A percentile compares a stretch with the other conserved stretches of the same genome.
These are phyloP conservation scores for Parasteatoda tepidariorum DNA, from an alignment of 1,140 invertebrate genomes.

Conservation along the genomic window DNA sequence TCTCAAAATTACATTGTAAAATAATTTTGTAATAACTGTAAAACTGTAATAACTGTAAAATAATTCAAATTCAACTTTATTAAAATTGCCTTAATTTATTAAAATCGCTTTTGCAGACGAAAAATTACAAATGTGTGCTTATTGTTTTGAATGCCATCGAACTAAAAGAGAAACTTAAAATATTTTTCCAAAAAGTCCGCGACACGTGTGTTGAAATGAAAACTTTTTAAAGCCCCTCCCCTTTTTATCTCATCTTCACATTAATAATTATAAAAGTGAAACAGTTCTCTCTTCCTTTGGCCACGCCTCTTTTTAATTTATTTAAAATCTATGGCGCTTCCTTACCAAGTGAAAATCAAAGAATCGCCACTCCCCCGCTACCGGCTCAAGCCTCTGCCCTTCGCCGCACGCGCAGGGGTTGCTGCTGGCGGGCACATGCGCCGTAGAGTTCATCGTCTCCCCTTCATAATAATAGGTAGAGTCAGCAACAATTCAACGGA, in stretches of 20 bases:
- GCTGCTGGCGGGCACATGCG: slow-evolving; percentile 26
- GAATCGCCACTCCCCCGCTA: slow-evolving; percentile 17
- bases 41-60: too few species aligned
- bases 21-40: too few species aligned
- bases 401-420: slow-evolving; percentile 1
- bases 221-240: background rate
- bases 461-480: background rate
- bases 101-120: too few species aligned
- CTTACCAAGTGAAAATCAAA: background rate
- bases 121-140: too few species aligned
- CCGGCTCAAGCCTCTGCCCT: background rate
- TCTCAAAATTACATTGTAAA: too few species aligned
- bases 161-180: too few species aligned
- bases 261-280: slow-evolving; percentile 5
- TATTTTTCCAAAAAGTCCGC: too few species aligned
- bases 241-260: background rate
- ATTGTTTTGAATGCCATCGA: too few species aligned
- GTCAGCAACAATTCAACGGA: slow-evolving; percentile 14
- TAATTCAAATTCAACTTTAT: too few species aligned
- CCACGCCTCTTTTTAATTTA: slow-evolving; percentile 52
- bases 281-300: background rate
- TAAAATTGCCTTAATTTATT: too few species aligned
- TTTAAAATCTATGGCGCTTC: slow-evolving; percentile 30
- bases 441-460: slow-evolving; percentile 45
- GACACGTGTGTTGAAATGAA: too few species aligned